Conservation (phyloP, 2,888 invertebrate genomes). For the Callyntrura sp. region DNA sequence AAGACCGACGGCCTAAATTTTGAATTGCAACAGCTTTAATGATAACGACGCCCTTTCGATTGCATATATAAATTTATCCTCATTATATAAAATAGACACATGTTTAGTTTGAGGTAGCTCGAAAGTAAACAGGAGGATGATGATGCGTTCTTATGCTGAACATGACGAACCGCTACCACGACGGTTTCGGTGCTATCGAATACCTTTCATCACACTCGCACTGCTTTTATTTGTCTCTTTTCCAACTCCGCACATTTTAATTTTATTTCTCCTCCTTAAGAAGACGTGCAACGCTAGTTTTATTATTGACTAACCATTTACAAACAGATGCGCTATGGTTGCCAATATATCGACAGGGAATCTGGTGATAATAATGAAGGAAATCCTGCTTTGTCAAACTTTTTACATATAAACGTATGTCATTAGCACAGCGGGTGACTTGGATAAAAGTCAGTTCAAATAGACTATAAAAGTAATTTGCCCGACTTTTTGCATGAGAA, state of each 20-base stretch:
- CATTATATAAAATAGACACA: neutral
- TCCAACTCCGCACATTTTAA: conserved; percentile 24
- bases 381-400: neutral
- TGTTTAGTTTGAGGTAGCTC: neutral
- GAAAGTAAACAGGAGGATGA: neutral
- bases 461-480: neutral
- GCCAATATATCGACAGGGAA: neutral
- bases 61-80: neutral
- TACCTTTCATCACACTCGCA: conserved; percentile 15
- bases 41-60: conserved; percentile 5
- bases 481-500: neutral
- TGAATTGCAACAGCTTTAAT: conserved; percentile 33
- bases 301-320: conserved; percentile 19
- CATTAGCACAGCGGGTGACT: neutral
- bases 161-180: neutral
- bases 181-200: neutral
- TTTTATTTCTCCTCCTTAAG: neutral
- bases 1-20: conserved; percentile 48
- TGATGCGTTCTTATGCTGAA: neutral
- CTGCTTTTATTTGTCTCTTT: conserved; percentile 9
- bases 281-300: conserved; percentile 12
- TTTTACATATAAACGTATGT: neutral
- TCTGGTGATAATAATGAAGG: neutral
- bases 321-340: conserved; percentile 21
- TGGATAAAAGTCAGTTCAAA: neutral